Evolutionary conservation across 2,797 vertebrate species (phyloP).

Genomic region (Myiotriccus ornatus): DNA sequence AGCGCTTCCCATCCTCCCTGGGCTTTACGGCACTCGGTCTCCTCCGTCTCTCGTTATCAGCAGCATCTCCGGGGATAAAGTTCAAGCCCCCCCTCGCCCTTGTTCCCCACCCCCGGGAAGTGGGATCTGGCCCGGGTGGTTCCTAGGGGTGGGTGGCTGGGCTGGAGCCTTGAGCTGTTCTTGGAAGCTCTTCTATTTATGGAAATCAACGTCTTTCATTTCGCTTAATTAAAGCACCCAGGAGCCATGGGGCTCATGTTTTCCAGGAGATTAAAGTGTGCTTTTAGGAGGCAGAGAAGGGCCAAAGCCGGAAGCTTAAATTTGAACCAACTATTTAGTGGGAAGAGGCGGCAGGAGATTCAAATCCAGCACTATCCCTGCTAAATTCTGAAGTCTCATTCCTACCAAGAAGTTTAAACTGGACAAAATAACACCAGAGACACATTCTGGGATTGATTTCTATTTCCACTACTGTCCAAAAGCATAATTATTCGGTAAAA

Average conservation of each 20-base stretch:
- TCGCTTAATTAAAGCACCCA: slow-evolving; percentile 50
- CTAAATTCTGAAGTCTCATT: neutral
- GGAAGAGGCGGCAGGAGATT: neutral
- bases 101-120: neutral
- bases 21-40: neutral
- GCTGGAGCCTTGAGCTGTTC: neutral
- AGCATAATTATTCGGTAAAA: neutral
- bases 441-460: neutral
- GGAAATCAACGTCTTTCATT: slow-evolving; percentile 55
- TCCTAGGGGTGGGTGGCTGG: neutral
- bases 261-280: slow-evolving; percentile 41
- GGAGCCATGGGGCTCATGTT: neutral
- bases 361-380: neutral
- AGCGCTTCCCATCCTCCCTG: neutral
- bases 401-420: neutral
- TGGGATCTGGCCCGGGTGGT: neutral
- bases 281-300: neutral
- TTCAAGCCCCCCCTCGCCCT: neutral
- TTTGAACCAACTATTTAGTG: neutral
- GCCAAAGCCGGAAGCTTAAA: slow-evolving; percentile 16
- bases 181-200: slow-evolving; percentile 45
- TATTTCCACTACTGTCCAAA: neutral
- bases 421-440: neutral
- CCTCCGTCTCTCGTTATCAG: neutral
- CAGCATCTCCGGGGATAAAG: neutral